Base-by-base conservation (phyloP, 2,797 vertebrate genomes). In the Vespertilio murinus region DNA sequence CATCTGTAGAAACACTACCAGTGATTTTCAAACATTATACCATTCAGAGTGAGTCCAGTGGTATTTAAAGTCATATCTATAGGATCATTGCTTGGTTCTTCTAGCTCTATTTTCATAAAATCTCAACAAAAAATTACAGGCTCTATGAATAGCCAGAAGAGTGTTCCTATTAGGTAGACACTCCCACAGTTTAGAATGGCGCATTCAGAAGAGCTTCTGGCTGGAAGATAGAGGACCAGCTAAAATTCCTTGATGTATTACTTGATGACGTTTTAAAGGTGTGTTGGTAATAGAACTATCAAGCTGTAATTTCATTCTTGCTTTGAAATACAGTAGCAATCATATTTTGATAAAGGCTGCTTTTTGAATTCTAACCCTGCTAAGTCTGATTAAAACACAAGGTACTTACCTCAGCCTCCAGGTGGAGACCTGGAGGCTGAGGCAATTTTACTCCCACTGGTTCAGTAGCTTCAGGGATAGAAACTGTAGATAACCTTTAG, bases 241-340 rank as follows among this genome's bases (percentile, higher is more conserved):
- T 74, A 95, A 78, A 49, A 94, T 86, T 87, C 98, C 97, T 95
- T 96, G 97, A 97, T 97, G n/a, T 97, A 96, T 52, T 86, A 96
- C 93, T 96, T 96, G 97, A 17, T 97, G 97, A 4, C 97, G 97
- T 92, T 98, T 67, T 67, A 97, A 82, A 81, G 96, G 96, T 82
- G 96, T 96, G 40, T 98, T 98, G 4, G 98, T 94, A 22, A 98
- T 98, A 54, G 98, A 93, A 75, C 98, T 98, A 42, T 98, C 98
- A 96, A 98, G 98, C 98, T 99, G 97, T 99, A 98, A 99, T 96
- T 99, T 99, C 98, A 99, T 99, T 93, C 98, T 98, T 90, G 97
- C 97, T 97, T n/a, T n/a, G n/a, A n/a, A n/a, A n/a, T n/a, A n/a
- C n/a, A n/a, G n/a, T n/a, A n/a, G n/a, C n/a, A n/a, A n/a, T n/a